phyloP scores from a whole-genome alignment of 1,140 invertebrate species.

The Drosophila sturtevanti region DNA sequence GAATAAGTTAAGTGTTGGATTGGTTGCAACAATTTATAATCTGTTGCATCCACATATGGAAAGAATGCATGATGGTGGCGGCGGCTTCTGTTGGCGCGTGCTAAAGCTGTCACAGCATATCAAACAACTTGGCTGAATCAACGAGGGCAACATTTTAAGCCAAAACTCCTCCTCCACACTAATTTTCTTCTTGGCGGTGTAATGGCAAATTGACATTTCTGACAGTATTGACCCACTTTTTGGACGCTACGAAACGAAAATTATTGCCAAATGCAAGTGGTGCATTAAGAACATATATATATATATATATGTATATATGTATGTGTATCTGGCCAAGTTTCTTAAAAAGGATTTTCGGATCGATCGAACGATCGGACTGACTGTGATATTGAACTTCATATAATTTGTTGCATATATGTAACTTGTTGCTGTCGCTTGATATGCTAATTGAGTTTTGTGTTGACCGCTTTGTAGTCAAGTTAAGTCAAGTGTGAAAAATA shows the following conservation, averaged over 20 bases:
- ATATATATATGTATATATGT: conserved; percentile 46
- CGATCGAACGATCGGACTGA: not conserved
- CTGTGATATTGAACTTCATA: conserved; percentile 67
- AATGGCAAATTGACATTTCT: conserved; percentile 54
- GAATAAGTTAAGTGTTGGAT: not conserved
- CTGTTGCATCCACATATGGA: not conserved
- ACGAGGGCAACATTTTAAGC: conserved; percentile 4
- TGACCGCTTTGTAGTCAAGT: conserved; percentile 49
- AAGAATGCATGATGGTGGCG: not conserved
- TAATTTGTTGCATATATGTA: conserved; percentile 14
- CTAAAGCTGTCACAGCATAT: conserved; percentile 63
- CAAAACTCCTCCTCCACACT: conserved; percentile 56
- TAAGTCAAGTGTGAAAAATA: conserved; percentile 38
- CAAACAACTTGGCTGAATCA: conserved; percentile 51
- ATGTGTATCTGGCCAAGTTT: conserved; percentile 59
- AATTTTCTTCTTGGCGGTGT: no score
- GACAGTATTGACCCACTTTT: conserved; percentile 63
- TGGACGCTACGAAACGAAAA: no score
- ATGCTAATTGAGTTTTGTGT: conserved; percentile 67
- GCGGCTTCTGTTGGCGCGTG: conserved; percentile 47
- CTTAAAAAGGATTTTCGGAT: conserved; percentile 57
- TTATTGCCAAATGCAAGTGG: conserved; percentile 14
- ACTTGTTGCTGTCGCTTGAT: conserved; percentile 41
- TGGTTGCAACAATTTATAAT: not conserved
- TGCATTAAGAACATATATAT: conserved; percentile 43